phyloP scores from a whole-genome alignment of 2,797 vertebrate genomes.

The Myotis planiceps region DNA sequence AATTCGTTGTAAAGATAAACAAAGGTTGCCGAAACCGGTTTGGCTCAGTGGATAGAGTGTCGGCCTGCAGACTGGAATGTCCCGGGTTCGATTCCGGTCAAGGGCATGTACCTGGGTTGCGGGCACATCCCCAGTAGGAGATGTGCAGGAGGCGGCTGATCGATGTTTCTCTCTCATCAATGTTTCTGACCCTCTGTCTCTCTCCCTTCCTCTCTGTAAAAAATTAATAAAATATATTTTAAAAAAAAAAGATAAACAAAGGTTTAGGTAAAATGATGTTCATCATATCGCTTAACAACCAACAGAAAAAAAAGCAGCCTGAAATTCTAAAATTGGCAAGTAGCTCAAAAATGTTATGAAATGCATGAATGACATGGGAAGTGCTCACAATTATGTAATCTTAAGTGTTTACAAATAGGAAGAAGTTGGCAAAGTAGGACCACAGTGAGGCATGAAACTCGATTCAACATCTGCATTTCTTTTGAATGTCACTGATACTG shows the following conservation, averaged over 20 bases:
- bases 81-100: no score
- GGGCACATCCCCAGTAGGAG: no score
- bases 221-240: no score
- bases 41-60: no score
- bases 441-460: not conserved
- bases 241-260: not conserved
- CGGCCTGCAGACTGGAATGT: no score
- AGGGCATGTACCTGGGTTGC: no score
- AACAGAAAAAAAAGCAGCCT: not conserved
- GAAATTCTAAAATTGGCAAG: not conserved
- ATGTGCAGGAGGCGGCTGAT: no score
- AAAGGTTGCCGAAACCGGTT: no score
- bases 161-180: no score
- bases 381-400: not conserved
- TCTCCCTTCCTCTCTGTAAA: no score
- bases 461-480: not conserved
- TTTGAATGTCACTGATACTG: not conserved
- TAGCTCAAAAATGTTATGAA: not conserved
- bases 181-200: no score
- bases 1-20: not conserved
- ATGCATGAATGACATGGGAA: not conserved
- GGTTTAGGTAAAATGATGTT: not conserved
- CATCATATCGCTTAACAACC: not conserved
- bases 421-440: not conserved
- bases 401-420: not conserved